Evolutionary conservation across 2,888 invertebrate genomes (phyloP).

Genomic region (Cheilosia vulpina): DNA sequence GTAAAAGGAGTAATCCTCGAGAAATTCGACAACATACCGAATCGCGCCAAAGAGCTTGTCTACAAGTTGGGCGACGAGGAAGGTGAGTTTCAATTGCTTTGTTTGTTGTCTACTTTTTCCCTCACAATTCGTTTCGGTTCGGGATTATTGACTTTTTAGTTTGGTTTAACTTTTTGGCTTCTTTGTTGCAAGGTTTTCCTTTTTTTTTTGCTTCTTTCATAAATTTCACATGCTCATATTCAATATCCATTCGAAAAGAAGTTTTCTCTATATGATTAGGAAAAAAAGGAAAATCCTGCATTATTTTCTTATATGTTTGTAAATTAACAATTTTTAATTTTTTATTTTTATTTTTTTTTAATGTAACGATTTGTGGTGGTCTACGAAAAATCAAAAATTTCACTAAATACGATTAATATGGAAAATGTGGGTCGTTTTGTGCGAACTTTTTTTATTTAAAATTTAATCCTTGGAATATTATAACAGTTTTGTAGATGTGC

Average conservation of each 20-base stretch:
- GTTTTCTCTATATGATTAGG: neutral
- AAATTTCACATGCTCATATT: neutral
- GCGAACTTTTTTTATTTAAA: slow-evolving; percentile 20
- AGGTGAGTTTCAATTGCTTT: slow-evolving; percentile 82
- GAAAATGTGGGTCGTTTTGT: slow-evolving; percentile 18
- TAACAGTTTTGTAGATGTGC: slow-evolving; percentile 74
- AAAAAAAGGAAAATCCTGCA: slow-evolving; percentile 39
- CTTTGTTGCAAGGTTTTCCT: slow-evolving; percentile 41
- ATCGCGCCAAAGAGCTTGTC: slow-evolving; percentile 95
- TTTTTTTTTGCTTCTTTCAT: neutral
- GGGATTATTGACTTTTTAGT: slow-evolving; percentile 11
- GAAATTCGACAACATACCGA: slow-evolving; percentile 97
- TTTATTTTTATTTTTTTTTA: slow-evolving; percentile 24
- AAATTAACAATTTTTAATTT: slow-evolving; percentile 51
- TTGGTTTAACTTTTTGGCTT: slow-evolving; percentile 19
- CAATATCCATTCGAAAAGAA: neutral
- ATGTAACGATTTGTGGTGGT: slow-evolving; percentile 68
- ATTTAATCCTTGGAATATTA: slow-evolving; percentile 18
- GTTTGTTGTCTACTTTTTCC: neutral
- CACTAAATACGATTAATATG: slow-evolving; percentile 1
- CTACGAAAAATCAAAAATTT: slow-evolving; percentile 25
- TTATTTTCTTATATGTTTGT: slow-evolving; percentile 23
- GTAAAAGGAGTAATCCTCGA: slow-evolving; percentile 93
- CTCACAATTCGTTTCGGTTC: slow-evolving; percentile 8
- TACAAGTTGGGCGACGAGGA: slow-evolving; percentile 86